phyloP scores from a whole-genome alignment of 2,888 invertebrate species.

The Myopa tessellatipennis region DNA sequence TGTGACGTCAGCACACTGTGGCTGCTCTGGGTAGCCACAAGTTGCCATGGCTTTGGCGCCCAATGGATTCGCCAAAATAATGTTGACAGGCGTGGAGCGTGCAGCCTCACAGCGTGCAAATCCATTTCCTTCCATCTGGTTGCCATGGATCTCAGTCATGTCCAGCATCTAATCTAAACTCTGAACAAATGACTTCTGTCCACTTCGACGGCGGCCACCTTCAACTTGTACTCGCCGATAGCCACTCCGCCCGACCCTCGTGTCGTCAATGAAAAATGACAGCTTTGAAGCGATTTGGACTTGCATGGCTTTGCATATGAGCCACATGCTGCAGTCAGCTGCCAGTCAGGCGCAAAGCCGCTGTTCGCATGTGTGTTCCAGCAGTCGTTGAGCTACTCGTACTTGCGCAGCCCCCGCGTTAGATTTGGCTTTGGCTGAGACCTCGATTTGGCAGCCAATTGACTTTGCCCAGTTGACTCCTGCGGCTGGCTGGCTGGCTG shows the following conservation, averaged over 20 bases:
- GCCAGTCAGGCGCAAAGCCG: background rate
- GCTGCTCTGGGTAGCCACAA: background rate
- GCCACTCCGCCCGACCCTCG: constrained; percentile 9
- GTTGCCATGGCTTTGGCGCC: background rate
- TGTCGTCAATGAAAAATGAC: constrained; percentile 46
- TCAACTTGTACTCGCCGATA: constrained; percentile 23
- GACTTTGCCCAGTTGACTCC: constrained; percentile 22
- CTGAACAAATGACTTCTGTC: constrained; percentile 31
- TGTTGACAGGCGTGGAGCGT: constrained; percentile 22
- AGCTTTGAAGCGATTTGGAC: constrained; percentile 35
- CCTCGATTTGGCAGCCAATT: constrained; percentile 32
- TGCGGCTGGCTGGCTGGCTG: constrained; percentile 30
- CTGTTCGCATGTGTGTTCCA: background rate
- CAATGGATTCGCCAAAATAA: constrained; percentile 26
- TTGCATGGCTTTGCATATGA: constrained; percentile 26
- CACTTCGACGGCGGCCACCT: constrained; percentile 1
- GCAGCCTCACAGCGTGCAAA: constrained; percentile 29
- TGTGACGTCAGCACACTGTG: constrained; percentile 15
- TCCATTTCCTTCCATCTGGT: constrained; percentile 7
- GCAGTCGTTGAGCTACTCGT: constrained; percentile 32
- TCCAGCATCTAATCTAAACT: constrained; percentile 29
- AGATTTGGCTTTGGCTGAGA: constrained; percentile 28
- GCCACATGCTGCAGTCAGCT: constrained; percentile 31
- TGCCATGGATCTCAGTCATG: constrained; percentile 6
- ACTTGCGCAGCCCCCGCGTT: constrained; percentile 45